Evolutionary conservation across 1,140 invertebrate genomes (phyloP), one percentile per base, ranked within the genome.

Genomic region (Pseudomyrmex cubaensis): DNA sequence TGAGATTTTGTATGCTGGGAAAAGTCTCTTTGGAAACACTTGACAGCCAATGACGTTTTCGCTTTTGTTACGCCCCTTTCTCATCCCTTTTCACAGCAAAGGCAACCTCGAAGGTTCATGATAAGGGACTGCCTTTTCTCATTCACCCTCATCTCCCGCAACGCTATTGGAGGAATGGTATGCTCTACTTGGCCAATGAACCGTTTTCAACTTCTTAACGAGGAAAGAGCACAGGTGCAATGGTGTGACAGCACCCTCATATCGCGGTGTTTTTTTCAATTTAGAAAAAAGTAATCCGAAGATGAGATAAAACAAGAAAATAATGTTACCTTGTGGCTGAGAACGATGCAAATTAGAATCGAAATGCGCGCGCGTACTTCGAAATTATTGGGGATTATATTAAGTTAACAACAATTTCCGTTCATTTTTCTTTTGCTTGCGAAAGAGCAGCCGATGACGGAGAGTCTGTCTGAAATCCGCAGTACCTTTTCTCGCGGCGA

Each of bases 141-240:
- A 17, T 22, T 66, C 62, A 82, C 83, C 83, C 73, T 87, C 83
- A 54, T 77, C 73, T 74, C 86, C 66, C 61, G 13, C 74, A 35
- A 15, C 70, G 54, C 56, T 73, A 74, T 87, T 87, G 50, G 73
- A 62, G 46, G 61, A 52, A 77, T 57, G 61, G 54, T 69, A 70
- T 63, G 59, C 3, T 2, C 62, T 64, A 56, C 2, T 10, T 44
- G 17, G 67, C 77, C 87, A 74, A 87, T 85, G 61, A 88, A 83
- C 73, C 67, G n/a, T 63, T 73, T 35, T 57, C 61, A 25, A 57
- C 10, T 66, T 78, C 20, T 61, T 63, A 57, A 20, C 22, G 2
- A 72, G 61, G 54, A 17, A 44, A 17, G 15, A 20, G 57, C 63
- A 87, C 86, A 86, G 83, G 85, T 86, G 74, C 20, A 50, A 44